Percentiles rank a stretch among this genome's conserved stretches.
These are phyloP conservation scores for Hydrozoanthus gracilis DNA, from an alignment of 92 coral and sea anemone species.

Conservation along the genomic window DNA sequence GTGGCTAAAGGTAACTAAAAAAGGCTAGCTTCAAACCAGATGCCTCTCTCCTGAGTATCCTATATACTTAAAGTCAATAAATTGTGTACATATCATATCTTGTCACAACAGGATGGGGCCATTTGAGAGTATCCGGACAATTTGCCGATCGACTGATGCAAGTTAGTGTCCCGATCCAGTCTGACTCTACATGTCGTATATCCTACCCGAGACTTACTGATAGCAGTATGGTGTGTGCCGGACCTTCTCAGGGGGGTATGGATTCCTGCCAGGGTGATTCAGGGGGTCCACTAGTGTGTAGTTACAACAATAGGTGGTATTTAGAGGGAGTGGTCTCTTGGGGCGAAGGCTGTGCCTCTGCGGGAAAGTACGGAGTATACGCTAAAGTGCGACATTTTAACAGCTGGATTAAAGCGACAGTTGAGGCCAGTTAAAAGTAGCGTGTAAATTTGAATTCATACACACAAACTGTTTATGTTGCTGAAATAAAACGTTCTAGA, in stretches of 20 bases:
- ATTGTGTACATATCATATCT: not conserved
- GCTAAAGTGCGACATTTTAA: slow-evolving; percentile 12
- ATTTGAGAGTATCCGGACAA: not conserved
- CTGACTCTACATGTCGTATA: not conserved
- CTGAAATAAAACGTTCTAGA: too few relatives aligned
- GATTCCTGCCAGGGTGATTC: slow-evolving; percentile 20
- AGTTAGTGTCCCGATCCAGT: slow-evolving; percentile 8
- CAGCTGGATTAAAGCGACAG: not conserved
- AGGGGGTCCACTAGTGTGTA: slow-evolving; percentile 13
- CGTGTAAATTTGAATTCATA: not conserved
- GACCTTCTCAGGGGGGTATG: slow-evolving; percentile 8
- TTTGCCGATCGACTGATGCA: slow-evolving; percentile 3
- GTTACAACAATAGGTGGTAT: slow-evolving; percentile 13
- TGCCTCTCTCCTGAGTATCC: not conserved
- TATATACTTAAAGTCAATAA: not conserved
- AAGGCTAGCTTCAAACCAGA: not conserved
- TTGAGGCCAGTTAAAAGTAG: not conserved
- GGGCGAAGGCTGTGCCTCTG: not conserved
- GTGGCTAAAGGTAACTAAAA: not conserved
- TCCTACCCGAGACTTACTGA: slow-evolving; percentile 1
- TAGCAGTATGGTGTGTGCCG: slow-evolving; percentile 26
- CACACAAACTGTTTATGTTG: too few relatives aligned
- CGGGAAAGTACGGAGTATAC: slow-evolving; percentile 18
- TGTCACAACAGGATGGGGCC: slow-evolving; percentile 8
- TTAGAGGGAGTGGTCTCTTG: slow-evolving; percentile 32